These are phyloP conservation scores for Merluccius polli DNA, from an alignment of 2,797 vertebrate species.

Conservation along the genomic window DNA sequence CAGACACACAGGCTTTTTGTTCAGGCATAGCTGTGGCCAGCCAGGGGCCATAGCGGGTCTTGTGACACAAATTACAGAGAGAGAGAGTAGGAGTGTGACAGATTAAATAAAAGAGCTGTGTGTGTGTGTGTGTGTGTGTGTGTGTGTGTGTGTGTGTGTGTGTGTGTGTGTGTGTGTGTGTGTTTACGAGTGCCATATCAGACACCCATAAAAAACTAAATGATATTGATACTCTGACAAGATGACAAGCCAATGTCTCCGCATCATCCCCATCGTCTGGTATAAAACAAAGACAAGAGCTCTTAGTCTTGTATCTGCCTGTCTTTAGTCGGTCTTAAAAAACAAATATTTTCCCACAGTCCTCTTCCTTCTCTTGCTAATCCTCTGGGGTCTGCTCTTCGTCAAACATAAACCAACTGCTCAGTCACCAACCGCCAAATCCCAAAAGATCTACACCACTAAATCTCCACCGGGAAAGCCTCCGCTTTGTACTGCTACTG, in stretches of 20 bases:
- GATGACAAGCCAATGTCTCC: too few relatives aligned
- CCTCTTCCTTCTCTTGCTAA: background rate
- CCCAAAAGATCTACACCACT: background rate
- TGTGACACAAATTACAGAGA: slow-evolving; percentile 65
- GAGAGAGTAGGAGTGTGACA: slow-evolving; percentile 44
- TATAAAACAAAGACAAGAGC: background rate
- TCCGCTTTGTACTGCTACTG: background rate
- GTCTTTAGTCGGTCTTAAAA: background rate
- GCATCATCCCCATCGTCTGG: background rate
- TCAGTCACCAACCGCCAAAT: background rate
- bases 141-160: too few relatives aligned
- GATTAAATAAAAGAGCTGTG: slow-evolving; percentile 40
- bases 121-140: background rate
- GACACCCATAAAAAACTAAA: background rate
- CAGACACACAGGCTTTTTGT: slow-evolving; percentile 43
- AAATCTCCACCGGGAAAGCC: background rate
- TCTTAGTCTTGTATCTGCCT: background rate
- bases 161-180: too few relatives aligned
- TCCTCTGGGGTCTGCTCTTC: background rate
- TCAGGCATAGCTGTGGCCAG: slow-evolving; percentile 35
- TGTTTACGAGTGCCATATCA: too few relatives aligned
- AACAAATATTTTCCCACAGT: background rate
- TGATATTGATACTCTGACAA: too few relatives aligned
- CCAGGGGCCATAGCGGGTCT: slow-evolving; percentile 53
- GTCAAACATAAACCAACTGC: background rate